Percentiles rank a stretch among this genome's conserved stretches.
These are phyloP conservation scores for Struthio camelus DNA, from an alignment of 2,113 vertebrate species.

Conservation along the genomic window DNA sequence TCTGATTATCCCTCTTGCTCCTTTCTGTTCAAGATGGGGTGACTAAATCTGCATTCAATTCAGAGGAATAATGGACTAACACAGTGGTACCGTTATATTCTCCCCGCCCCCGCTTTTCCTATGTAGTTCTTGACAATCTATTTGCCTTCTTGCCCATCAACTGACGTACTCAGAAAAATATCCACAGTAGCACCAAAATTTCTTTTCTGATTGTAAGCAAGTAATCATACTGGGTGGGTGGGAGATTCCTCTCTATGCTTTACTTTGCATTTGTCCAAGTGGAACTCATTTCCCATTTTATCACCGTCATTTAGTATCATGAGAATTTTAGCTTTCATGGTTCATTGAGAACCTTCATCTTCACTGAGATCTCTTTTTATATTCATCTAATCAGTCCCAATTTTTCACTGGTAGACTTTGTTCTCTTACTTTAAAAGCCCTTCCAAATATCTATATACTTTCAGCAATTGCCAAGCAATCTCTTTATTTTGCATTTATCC, in stretches of 20 bases:
- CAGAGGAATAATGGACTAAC: conserved; percentile 37
- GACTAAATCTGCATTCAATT: conserved; percentile 1
- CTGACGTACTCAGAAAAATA: conserved; percentile 13
- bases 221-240: not conserved
- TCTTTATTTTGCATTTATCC: not conserved
- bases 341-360: not conserved
- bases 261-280: not conserved
- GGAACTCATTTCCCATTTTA: not conserved
- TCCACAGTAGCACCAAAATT: not conserved
- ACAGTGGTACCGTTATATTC: conserved; percentile 26
- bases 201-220: not conserved
- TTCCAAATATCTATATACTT: not conserved
- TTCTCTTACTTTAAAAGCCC: not conserved
- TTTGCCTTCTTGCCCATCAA: conserved; percentile 16
- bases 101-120: not conserved
- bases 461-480: not conserved
- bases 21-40: conserved; percentile 36
- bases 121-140: conserved; percentile 4
- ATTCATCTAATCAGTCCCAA: not conserved
- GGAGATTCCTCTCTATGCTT: not conserved
- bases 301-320: not conserved
- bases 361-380: conserved; percentile 5
- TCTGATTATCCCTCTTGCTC: conserved; percentile 49
- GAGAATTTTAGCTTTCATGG: not conserved
- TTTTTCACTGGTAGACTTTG: not conserved